A percentile compares a stretch with the other conserved stretches of the same genome.
Evolutionary conservation across 1,140 invertebrate species (phyloP).

Genomic region (Episyrphus balteatus): DNA sequence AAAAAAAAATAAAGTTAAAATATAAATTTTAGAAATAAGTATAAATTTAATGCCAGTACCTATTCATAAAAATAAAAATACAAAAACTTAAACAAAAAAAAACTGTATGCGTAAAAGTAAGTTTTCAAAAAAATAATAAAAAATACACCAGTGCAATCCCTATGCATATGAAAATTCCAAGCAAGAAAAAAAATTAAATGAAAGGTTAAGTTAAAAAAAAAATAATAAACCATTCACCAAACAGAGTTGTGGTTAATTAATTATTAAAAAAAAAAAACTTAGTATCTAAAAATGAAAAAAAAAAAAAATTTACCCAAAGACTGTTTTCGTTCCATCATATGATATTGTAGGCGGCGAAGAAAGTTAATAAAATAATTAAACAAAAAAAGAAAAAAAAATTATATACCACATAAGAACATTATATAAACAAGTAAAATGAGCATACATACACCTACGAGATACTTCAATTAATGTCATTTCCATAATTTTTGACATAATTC

Average conservation of each 20-base stretch:
- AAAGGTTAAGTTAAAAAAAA: background rate
- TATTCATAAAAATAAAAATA: background rate
- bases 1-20: background rate
- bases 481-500: background rate
- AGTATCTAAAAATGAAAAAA: constrained; percentile 3
- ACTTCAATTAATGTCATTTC: background rate
- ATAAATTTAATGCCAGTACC: constrained; percentile 3
- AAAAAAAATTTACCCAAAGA: constrained; percentile 36
- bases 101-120: background rate
- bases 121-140: background rate
- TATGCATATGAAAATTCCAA: constrained; percentile 1
- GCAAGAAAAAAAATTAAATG: constrained; percentile 1
- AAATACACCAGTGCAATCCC: constrained; percentile 2
- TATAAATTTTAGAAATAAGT: background rate
- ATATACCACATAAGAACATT: constrained; percentile 14
- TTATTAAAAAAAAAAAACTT: background rate
- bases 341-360: background rate
- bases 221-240: background rate
- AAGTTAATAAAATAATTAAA: background rate
- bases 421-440: constrained; percentile 10
- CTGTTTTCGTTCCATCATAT: constrained; percentile 38
- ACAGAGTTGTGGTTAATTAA: background rate
- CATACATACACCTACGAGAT: constrained; percentile 2
- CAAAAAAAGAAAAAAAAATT: constrained; percentile 16
- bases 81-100: background rate